These are phyloP conservation scores for Fulica atra DNA, from an alignment of 2,113 vertebrate genomes.

Conservation along the genomic window DNA sequence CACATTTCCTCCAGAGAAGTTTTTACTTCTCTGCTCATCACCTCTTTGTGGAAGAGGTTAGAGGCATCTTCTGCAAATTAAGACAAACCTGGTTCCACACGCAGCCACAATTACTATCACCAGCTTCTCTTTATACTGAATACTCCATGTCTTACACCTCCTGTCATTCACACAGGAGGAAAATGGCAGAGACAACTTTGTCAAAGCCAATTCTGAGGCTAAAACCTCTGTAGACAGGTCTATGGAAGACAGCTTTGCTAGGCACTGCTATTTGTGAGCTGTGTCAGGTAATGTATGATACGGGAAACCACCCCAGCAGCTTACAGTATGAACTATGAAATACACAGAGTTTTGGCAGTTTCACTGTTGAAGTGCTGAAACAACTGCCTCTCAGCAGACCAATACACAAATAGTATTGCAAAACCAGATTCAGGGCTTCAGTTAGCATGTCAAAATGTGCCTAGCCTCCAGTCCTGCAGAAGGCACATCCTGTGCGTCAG, in stretches of 20 bases:
- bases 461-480: background rate
- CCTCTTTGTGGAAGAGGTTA: background rate
- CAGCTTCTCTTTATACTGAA: background rate
- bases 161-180: background rate
- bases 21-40: background rate
- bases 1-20: background rate
- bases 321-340: background rate
- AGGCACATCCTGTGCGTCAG: background rate
- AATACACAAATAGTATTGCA: background rate
- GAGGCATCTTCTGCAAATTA: background rate
- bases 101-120: background rate
- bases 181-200: background rate
- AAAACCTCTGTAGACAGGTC: background rate
- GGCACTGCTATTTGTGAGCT: background rate
- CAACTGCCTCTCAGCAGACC: background rate
- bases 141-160: background rate
- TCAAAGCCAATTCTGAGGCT: background rate
- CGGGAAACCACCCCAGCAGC: background rate
- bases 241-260: background rate
- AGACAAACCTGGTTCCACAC: background rate
- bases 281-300: background rate
- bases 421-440: background rate
- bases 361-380: background rate
- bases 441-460: background rate
- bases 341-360: background rate